phyloP scores from a whole-genome alignment of 2,888 invertebrate genomes.

The Lycophotia porphyrea region DNA sequence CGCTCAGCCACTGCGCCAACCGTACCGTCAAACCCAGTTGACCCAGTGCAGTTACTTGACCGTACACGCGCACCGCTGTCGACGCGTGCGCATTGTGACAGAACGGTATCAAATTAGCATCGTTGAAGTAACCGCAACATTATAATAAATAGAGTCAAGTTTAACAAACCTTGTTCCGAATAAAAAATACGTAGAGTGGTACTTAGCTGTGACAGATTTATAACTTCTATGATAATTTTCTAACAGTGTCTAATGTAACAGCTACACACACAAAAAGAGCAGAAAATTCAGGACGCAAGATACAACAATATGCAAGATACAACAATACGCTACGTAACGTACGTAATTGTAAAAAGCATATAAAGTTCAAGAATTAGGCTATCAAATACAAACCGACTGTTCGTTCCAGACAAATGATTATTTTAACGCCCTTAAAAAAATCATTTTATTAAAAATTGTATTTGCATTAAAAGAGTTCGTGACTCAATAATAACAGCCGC shows the following conservation, averaged over 20 bases:
- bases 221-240: not conserved
- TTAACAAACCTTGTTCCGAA: constrained; percentile 62
- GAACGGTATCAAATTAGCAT: constrained; percentile 77
- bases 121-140: constrained; percentile 55
- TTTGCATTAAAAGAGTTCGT: no score
- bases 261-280: not conserved
- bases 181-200: not conserved
- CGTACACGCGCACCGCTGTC: constrained; percentile 4
- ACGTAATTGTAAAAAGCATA: no score
- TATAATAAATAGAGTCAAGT: constrained; percentile 67
- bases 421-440: not conserved
- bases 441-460: no score
- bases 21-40: no score
- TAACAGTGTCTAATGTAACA: not conserved
- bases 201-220: not conserved
- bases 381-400: not conserved
- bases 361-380: not conserved
- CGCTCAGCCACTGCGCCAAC: no score
- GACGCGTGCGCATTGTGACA: constrained; percentile 60
- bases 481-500: not conserved
- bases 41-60: not conserved
- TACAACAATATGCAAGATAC: not conserved
- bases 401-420: not conserved
- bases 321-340: no score
- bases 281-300: not conserved